A percentile compares a stretch with the other conserved stretches of the same genome.
Conservation (phyloP, 2,797 vertebrate species). For the Brachyrhaphis roseni region DNA sequence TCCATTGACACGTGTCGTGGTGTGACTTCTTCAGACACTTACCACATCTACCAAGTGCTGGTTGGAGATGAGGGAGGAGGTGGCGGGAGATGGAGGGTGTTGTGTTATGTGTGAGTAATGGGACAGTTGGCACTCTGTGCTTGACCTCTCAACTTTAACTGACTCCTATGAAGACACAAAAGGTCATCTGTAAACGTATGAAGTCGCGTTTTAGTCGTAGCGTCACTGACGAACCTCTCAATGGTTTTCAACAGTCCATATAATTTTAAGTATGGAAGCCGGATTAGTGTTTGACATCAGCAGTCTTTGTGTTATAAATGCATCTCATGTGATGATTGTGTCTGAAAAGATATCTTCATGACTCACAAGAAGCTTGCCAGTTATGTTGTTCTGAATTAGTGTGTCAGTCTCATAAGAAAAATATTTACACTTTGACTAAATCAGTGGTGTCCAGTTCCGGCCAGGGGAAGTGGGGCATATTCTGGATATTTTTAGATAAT, state of each 20-base stretch:
- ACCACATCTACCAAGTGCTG: constrained; percentile 60
- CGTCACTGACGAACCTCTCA: constrained; percentile 4
- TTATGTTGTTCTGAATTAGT: background rate
- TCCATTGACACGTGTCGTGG: constrained; percentile 40
- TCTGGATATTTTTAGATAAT: too few species aligned
- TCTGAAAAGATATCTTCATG: background rate
- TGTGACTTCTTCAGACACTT: constrained; percentile 48
- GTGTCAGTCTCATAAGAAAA: background rate
- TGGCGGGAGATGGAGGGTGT: constrained; percentile 19
- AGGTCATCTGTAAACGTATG: constrained; percentile 30
- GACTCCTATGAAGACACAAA: constrained; percentile 63
- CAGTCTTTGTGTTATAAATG: background rate
- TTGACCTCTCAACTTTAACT: constrained; percentile 69
- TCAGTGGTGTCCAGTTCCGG: background rate
- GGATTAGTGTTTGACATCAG: background rate
- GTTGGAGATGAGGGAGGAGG: constrained; percentile 30
- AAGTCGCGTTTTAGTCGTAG: constrained; percentile 21
- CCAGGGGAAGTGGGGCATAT: background rate
- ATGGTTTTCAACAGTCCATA: background rate
- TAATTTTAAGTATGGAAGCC: background rate
- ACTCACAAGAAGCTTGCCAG: background rate
- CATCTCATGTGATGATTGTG: background rate
- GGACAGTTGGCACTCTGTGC: constrained; percentile 54
- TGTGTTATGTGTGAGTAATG: constrained; percentile 49
- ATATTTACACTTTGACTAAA: constrained; percentile 3